Base-by-base conservation (phyloP, 2,113 vertebrate genomes). In the Larimichthys polyactis region DNA sequence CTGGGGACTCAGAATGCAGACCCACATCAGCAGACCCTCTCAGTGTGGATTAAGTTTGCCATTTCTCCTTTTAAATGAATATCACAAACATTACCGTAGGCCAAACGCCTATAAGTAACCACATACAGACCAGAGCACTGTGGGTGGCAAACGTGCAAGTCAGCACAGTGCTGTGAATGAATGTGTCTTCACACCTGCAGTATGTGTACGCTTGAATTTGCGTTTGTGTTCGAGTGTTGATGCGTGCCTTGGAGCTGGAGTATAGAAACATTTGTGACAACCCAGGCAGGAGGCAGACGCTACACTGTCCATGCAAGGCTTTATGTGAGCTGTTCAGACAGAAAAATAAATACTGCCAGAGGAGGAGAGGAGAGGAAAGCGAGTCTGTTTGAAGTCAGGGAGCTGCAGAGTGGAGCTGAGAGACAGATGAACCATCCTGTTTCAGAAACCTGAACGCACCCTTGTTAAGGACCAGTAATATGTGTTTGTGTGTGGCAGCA, bases 351-450 rank as follows among this genome's bases (percentile, higher is more conserved):
- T 91, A 92, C 52, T 62, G 84, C 68, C 79, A 81, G 84, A 55
- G 71, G 43, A 64, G 71, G 19, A 75, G 82, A 83, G 73, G 57
- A 85, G 79, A 87, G 88, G 65, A 90, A 86, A 78, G 79, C 16
- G 49, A 71, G 85, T 82, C 80, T 88, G 91, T 94, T 88, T 85
- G 91, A 90, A 91, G 87, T 90, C 87, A 78, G 87, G 24, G 87
- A 78, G 87, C 82, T 89, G 81, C 69, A 67, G 80, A 81, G 83
- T 73, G 43, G 51, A 84, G 80, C 76, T 69, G 69, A 81, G 75
- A 93, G 90, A 90, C 92, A 83, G 62, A 94, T 91, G 92, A 94
- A 89, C 93, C 93, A 91, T 93, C 90, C 87, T 76, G 89, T 91
- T 92, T 90, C 82, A 85, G 91, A 90, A 89, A 92, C 84, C 93